phyloP scores from a whole-genome alignment of 2,797 vertebrate species.

The Triplophysa bombifrons region DNA sequence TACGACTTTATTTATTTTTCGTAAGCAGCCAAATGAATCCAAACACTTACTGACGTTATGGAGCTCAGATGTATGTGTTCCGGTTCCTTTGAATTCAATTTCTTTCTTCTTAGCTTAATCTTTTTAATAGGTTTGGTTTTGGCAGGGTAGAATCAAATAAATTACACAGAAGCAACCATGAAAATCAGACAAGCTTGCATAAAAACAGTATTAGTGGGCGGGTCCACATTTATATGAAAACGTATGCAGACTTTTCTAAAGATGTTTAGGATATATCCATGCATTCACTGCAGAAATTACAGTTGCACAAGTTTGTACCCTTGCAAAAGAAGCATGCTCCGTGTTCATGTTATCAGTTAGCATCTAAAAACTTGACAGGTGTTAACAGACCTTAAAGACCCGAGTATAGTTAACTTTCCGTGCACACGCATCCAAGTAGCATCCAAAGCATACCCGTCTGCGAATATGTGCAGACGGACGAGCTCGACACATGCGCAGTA shows the following conservation, averaged over 20 bases:
- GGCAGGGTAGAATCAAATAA: conserved; percentile 23
- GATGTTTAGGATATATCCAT: not conserved
- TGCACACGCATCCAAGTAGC: too few species aligned
- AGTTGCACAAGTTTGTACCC: too few species aligned
- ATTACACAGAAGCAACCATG: conserved; percentile 22
- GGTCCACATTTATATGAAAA: not conserved
- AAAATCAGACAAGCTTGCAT: conserved; percentile 19
- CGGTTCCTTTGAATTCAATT: conserved; percentile 25
- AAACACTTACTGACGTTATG: conserved; percentile 25
- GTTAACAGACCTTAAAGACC: too few species aligned
- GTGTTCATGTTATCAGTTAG: not conserved
- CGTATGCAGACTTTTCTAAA: not conserved
- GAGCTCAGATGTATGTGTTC: conserved; percentile 31
- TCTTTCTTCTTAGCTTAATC: conserved; percentile 25
- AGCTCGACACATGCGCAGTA: too few species aligned
- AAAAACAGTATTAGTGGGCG: not conserved
- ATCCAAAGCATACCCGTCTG: too few species aligned
- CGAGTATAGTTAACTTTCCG: too few species aligned
- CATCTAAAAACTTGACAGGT: too few species aligned
- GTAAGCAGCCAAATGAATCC: conserved; percentile 44
- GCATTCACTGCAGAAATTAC: not conserved
- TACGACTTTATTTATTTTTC: conserved; percentile 41
- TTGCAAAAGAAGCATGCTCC: not conserved
- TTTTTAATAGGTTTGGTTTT: conserved; percentile 45
- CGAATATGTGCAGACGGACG: too few species aligned